Evolutionary conservation across 2,888 invertebrate species (phyloP), one percentile per base, ranked within the genome.

Genomic region (Falcaria lacertinaria): DNA sequence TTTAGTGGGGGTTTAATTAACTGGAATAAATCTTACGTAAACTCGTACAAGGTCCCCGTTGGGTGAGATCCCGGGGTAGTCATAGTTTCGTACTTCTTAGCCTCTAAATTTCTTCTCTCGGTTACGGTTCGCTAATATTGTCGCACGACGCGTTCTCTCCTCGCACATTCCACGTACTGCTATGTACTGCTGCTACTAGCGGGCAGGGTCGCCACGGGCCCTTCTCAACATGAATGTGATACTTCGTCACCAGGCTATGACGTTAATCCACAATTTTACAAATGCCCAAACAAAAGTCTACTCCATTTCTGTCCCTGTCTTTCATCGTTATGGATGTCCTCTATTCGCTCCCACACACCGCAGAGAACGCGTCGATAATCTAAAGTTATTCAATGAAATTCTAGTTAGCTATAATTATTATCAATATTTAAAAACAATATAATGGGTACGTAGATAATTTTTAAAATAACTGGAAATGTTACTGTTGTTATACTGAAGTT

Each of bases 401-500:
- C 63, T 84, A 82, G 84, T 74, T 83, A 84, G 83, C 74, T 76
- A 68, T 77, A 67, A 71, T 35, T 17, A 74, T 80, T 76, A 74
- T 74, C 75, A 72, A n/a, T n/a, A n/a, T 74, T 74, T 69, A 74
- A 60, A 71, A 69, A 68, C 76, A 74, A 69, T 77, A 72, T 75
- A 66, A 73, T 71, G 78, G 70, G 69, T 82, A 80, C 70, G 71
- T 80, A 86, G 82, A 77, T 86, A 82, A 82, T 82, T 83, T 77
- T 72, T 70, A 75, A 78, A 69, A 70, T 66, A 68, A 82, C 82
- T 80, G 78, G 74, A 81, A 87, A 82, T 87, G 89, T 89, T 90
- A 86, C 86, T 68, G 87, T 89, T 90, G 88, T 89, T 90, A 89
- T 89, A 86, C 80, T 75, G 82, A 88, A 86, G 82, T 90, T 89